Conservation (phyloP, 2,113 vertebrate species). For the Thunnus thynnus region DNA sequence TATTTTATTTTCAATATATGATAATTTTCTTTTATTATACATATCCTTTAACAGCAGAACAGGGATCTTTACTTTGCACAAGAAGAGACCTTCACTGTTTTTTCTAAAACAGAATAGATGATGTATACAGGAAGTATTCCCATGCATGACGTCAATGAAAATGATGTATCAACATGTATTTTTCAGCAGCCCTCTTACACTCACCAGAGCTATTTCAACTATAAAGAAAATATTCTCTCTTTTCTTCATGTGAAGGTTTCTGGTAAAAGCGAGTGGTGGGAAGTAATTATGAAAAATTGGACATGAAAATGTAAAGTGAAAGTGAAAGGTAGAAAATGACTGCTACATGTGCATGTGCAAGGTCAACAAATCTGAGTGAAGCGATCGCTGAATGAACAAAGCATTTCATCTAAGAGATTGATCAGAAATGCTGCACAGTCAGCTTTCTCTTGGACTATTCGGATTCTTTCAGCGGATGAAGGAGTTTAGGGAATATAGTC, state of each 20-base stretch:
- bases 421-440: conserved; percentile 39
- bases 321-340: conserved; percentile 59
- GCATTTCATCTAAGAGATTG: neutral
- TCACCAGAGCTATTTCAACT: neutral
- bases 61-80: too few relatives aligned
- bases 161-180: neutral
- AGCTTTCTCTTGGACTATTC: conserved; percentile 23
- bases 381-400: conserved; percentile 21
- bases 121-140: neutral
- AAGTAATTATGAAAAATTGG: conserved; percentile 36
- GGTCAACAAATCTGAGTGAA: conserved; percentile 48
- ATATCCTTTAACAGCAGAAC: neutral
- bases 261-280: conserved; percentile 7
- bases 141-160: neutral
- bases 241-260: conserved; percentile 7
- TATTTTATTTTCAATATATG: neutral
- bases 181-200: neutral
- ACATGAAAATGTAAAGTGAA: conserved; percentile 51
- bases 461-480: neutral
- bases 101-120: neutral
- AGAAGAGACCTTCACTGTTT: too few relatives aligned
- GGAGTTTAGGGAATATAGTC: neutral
- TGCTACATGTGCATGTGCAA: conserved; percentile 15
- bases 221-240: neutral
- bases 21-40: neutral